Evolutionary conservation across 2,113 vertebrate species (phyloP).

Genomic region (Forbesichthys papilliferus): DNA sequence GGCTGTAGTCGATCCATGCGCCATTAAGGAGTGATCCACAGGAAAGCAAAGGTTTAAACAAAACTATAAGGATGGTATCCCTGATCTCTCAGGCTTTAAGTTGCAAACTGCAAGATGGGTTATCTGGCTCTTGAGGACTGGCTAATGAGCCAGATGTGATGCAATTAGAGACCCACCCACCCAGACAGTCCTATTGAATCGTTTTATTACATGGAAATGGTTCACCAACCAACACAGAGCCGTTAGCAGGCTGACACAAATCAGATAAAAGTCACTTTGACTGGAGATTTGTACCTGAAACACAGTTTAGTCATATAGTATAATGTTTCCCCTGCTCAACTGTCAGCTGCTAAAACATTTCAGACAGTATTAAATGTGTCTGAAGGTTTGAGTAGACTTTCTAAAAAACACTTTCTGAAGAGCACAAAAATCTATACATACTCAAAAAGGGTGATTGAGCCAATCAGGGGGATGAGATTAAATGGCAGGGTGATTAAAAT

Average conservation of each 20-base stretch:
- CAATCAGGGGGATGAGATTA: conserved; percentile 5
- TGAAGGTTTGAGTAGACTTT: background rate
- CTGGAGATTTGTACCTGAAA: background rate
- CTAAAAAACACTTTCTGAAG: conserved; percentile 3
- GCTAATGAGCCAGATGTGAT: no score
- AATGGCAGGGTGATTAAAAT: background rate
- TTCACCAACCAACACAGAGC: background rate
- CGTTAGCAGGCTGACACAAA: conserved; percentile 15
- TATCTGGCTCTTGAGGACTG: no score
- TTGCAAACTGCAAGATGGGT: no score
- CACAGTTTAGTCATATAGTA: background rate
- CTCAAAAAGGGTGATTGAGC: background rate
- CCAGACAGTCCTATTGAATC: no score
- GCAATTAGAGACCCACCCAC: no score
- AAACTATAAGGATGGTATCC: conserved; percentile 10
- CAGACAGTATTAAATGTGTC: background rate
- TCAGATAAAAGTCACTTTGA: background rate
- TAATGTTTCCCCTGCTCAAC: background rate
- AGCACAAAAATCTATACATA: background rate
- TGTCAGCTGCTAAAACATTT: background rate
- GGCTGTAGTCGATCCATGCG: conserved; percentile 10
- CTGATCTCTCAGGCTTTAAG: background rate
- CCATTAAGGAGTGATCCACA: conserved; percentile 12
- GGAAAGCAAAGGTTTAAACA: background rate
- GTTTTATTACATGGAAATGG: background rate